Percentiles rank a stretch among this genome's conserved stretches.
These are phyloP conservation scores for Aleiodes testaceus DNA, from an alignment of 2,888 invertebrate genomes.

Conservation along the genomic window DNA sequence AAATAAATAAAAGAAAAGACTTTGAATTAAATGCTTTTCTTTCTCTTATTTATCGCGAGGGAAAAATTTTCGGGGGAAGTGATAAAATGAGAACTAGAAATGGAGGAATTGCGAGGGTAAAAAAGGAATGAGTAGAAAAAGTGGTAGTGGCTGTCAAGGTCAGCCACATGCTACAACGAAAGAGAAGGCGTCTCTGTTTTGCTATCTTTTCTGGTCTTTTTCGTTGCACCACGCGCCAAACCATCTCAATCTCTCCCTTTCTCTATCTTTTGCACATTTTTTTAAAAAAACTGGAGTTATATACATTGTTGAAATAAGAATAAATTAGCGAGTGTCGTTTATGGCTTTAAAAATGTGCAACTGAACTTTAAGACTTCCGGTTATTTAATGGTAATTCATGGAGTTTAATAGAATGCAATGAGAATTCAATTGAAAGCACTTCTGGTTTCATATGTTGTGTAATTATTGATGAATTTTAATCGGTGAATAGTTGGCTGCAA, in stretches of 20 bases:
- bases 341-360: background rate
- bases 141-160: constrained; percentile 26
- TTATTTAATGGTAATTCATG: too few relatives aligned
- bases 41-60: background rate
- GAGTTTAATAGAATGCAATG: too few relatives aligned
- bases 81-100: constrained; percentile 23
- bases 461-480: too few relatives aligned
- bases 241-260: background rate
- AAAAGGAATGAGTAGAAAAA: constrained; percentile 13
- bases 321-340: background rate
- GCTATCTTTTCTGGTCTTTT: constrained; percentile 13
- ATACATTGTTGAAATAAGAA: background rate
- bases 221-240: constrained; percentile 20
- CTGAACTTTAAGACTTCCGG: constrained; percentile 2
- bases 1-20: too few relatives aligned
- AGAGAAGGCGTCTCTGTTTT: background rate
- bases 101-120: constrained; percentile 18
- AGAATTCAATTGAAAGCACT: too few relatives aligned
- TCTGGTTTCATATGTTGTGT: too few relatives aligned
- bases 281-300: too few relatives aligned
- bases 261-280: too few relatives aligned
- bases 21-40: too few relatives aligned
- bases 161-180: constrained; percentile 21
- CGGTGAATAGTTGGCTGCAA: background rate
- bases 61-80: constrained; percentile 13